Base-by-base conservation (phyloP, 2,113 vertebrate genomes). In the Microtus montanus region DNA sequence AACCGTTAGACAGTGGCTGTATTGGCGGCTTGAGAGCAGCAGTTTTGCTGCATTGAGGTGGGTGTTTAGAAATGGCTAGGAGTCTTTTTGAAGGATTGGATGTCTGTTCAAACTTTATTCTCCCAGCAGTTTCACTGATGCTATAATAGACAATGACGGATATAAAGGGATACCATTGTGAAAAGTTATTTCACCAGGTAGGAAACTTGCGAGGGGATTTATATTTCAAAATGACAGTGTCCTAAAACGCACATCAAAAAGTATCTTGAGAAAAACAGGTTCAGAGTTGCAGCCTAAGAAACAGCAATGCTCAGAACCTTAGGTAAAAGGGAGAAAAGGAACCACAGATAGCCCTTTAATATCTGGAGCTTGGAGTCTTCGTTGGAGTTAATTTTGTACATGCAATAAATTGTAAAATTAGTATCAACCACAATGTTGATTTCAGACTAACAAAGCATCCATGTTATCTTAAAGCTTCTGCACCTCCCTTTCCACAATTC, bases 211-310 rank as follows among this genome's bases (percentile, higher is more conserved):
- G 93, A 92, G 52, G 93, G 71, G 85, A 93, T 97, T 95, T 96
- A 97, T 97, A 96, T 97, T 97, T 97, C 96, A 97, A 97, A 97
- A 90, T 96, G 95, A 96, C 94, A 90, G 89, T 95, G 82, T 96
- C 87, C 89, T 96, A 90, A 96, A 96, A 95, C 71, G 91, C 68
- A 93, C 71, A 95, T 96, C 71, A 92, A 97, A 94, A 94, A 94
- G 96, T 78, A 75, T 97, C 74, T 94, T 94, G 87, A 97, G 92
- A 86, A 92, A 87, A 95, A 95, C 74, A 84, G n/a, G n/a, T 49
- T n/a, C 87, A 91, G 49, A 96, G 84, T 87, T 85, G 75, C 92
- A 92, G 68, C 87, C 75, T 79, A 24, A 3, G 13, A 20, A 63
- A 30, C 10, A 47, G 8, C 54, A 64, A n/a, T 35, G 1, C 52